phyloP scores from a whole-genome alignment of 2,113 vertebrate species.

The Leuciscus idus region DNA sequence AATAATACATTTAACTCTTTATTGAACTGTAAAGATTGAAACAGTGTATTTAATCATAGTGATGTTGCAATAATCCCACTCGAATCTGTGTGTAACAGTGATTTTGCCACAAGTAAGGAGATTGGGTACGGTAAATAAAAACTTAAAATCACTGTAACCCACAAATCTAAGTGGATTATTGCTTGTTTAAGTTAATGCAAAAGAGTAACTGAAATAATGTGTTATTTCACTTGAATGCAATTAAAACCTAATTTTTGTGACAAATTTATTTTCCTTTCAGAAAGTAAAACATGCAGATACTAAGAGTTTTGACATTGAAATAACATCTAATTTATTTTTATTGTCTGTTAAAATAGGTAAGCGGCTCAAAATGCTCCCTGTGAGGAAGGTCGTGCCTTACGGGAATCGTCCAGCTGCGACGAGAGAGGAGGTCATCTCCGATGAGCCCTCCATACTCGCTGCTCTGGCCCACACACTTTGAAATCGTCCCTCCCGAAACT shows the following conservation, averaged over 20 bases:
- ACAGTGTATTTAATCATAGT: neutral
- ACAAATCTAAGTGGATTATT: neutral
- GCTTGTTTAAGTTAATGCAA: neutral
- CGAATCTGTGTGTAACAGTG: neutral
- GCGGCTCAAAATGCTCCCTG: conserved; percentile 63
- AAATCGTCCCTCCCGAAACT: conserved; percentile 61
- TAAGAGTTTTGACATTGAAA: conserved; percentile 5
- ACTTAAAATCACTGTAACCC: neutral
- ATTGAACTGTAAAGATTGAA: neutral
- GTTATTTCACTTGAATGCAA: neutral
- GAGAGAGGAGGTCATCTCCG: conserved; percentile 52
- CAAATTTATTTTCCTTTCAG: neutral
- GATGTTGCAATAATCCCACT: neutral
- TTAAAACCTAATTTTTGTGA: neutral
- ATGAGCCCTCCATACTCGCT: conserved; percentile 55
- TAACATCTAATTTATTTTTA: conserved; percentile 38
- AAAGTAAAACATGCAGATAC: neutral
- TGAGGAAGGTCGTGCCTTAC: conserved; percentile 50
- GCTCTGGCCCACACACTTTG: conserved; percentile 54
- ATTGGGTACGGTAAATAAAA: neutral
- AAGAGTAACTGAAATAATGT: neutral
- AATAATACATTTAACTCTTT: neutral
- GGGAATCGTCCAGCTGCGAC: conserved; percentile 61
- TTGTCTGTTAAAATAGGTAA: conserved; percentile 65
- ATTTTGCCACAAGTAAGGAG: neutral